Evolutionary conservation across 2,113 vertebrate species (phyloP).

Genomic region (Prolemur simus): DNA sequence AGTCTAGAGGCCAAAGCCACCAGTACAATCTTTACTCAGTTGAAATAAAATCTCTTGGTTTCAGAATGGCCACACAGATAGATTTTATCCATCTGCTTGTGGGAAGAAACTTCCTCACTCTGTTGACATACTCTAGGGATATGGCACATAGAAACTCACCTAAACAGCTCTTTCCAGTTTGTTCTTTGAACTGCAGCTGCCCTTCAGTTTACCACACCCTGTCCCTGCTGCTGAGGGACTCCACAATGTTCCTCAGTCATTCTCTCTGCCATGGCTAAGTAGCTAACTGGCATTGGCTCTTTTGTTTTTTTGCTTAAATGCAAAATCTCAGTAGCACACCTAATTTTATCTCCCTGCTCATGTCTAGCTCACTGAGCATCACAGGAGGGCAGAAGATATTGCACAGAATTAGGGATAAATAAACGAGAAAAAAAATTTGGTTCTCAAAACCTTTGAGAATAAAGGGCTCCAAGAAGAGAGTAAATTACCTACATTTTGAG

Average conservation of each 20-base stretch:
- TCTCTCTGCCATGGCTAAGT: background rate
- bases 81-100: background rate
- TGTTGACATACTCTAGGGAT: background rate
- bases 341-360: background rate
- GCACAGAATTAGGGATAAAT: background rate
- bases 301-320: background rate
- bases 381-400: background rate
- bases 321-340: background rate
- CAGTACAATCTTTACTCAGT: slow-evolving; percentile 61
- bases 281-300: background rate
- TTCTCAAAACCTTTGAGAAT: background rate
- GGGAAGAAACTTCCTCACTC: background rate
- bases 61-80: slow-evolving; percentile 76
- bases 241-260: background rate
- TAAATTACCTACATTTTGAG: slow-evolving; percentile 38
- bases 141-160: background rate
- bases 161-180: background rate
- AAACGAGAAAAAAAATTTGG: background rate
- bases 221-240: background rate
- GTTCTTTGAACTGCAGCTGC: background rate
- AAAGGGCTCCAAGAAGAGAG: background rate
- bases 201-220: background rate
- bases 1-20: slow-evolving; percentile 73
- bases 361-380: background rate
- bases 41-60: slow-evolving; percentile 69